Conservation (phyloP, 2,888 invertebrate genomes). For the Lobophora halterata region DNA sequence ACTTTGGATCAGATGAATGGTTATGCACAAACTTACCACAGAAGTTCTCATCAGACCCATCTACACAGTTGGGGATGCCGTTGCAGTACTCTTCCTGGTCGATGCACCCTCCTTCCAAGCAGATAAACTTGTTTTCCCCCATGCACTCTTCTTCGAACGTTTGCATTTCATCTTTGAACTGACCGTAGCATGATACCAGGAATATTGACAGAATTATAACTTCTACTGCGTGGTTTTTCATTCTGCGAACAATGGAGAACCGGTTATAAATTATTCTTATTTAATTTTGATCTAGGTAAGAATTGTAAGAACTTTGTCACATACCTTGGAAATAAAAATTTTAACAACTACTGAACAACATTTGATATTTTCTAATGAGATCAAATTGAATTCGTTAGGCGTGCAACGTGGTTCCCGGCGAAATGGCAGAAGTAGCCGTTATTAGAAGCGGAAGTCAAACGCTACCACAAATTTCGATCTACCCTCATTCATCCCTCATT, state of each 20-base stretch:
- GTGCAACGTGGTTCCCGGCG: conserved; percentile 33
- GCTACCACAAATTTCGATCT: conserved; percentile 16
- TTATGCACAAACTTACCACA: conserved; percentile 53
- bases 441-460: conserved; percentile 14
- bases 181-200: conserved; percentile 36
- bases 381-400: too few relatives aligned
- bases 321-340: too few relatives aligned
- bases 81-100: conserved; percentile 80
- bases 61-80: conserved; percentile 79
- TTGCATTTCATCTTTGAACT: conserved; percentile 55
- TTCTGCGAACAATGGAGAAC: conserved; percentile 15
- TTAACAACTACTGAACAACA: too few relatives aligned
- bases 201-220: conserved; percentile 16
- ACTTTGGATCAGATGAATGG: too few relatives aligned
- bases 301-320: too few relatives aligned
- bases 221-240: conserved; percentile 17
- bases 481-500: conserved; percentile 36
- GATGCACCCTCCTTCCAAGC: conserved; percentile 76
- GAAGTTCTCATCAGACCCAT: conserved; percentile 80
- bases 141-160: conserved; percentile 49
- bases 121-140: conserved; percentile 52
- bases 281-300: too few relatives aligned
- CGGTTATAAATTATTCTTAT: too few relatives aligned
- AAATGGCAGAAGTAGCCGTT: conserved; percentile 30
- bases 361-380: too few relatives aligned